Base-by-base conservation (phyloP, 2,888 invertebrate genomes). In the Poecilobothrus nobilitatus region DNA sequence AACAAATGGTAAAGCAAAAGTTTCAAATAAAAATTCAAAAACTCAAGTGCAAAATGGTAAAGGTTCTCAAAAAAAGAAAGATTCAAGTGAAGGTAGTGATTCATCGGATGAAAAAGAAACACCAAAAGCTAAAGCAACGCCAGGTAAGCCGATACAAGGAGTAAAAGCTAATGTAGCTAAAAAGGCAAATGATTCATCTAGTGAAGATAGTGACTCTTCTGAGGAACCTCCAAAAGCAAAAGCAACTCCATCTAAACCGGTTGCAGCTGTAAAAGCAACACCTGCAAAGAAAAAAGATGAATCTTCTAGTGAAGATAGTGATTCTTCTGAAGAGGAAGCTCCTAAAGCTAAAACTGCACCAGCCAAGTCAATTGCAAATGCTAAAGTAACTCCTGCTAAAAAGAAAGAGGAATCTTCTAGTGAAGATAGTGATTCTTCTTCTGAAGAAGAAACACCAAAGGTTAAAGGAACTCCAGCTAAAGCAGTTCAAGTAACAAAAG, bases 151-250 rank as follows among this genome's bases (percentile, higher is more conserved):
- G 5, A 5, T 27, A 27, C 2, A 27, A 27, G 27, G 3, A 12
- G 27, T 69, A 53, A 71, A 71, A 63, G 71, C 71, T 27, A 37
- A 63, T 68, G 62, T 68, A 27, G 65, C 41, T 68, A 74, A 77
- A 72, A 76, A 75, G 73, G 74, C 76, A 72, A 78, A 77, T 69
- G 79, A 81, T 71, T 80, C 80, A 67, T 82, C 82, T 34, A 81
- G 80, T 68, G 82, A 83, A 12, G 82, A 82, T 21, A 81, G 77
- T 71, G 80, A 79, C 33, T 77, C 76, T 10, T 80, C 81, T 7
- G 80, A 81, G 6, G 78, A 79, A 71, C 73, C 44, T 73, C 72
- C 27, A 76, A 74, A 27, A 27, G 27, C 27, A 27, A 27, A 27
- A 27, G 27, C 27, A 72, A 73, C 73, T 41, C 70, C 74, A 21